Evolutionary conservation across 2,888 invertebrate genomes (phyloP), one percentile per base, ranked within the genome.

Genomic region (Onchidella celtica): DNA sequence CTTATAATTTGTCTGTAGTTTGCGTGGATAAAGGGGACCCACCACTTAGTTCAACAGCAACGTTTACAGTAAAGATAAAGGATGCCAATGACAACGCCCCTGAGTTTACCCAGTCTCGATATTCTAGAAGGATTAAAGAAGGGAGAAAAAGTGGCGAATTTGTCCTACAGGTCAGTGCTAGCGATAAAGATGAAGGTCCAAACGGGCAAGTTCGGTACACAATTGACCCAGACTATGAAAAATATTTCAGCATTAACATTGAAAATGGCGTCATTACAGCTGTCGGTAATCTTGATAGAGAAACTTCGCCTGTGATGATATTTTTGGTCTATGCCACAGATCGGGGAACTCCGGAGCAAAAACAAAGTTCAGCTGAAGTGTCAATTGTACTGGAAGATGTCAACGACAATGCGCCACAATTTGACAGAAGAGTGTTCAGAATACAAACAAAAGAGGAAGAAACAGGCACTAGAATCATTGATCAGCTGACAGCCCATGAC

Each of bases 331-430:
- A 97, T 17, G 98, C 98, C 0, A 96, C 96, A 3, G 98, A 98
- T 83, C 80, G 85, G 74, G 92, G 91, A 0, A 92, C 96, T 81
- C 86, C 90, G 96, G 89, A 96, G 96, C 89, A 96, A 96, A 77
- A 97, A 96, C 91, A 97, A 96, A 21, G 97, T 96, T 2, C 95
- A 29, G 88, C 91, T 1, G 87, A 88, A 3, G 87, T 93, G 3
- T 85, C 96, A 94, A 97, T 99, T 78, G 97, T 97, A 92, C 97
- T 99, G 0, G 93, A 97, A 77, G 99, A 99, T 93, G 96, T 97
- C 86, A 99, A 99, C 93, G 99, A 99, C 93, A 98, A 99, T 91
- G 95, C 96, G n/a, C 99, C 99, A 0, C 95, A 95, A 4, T 99
- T 84, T 38, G 55, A 66, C 11, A 55, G 63, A 47, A 68, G 40